A percentile compares a stretch with the other conserved stretches of the same genome.
phyloP scores from a whole-genome alignment of 2,888 invertebrate species.

The Drosophila putrida region DNA sequence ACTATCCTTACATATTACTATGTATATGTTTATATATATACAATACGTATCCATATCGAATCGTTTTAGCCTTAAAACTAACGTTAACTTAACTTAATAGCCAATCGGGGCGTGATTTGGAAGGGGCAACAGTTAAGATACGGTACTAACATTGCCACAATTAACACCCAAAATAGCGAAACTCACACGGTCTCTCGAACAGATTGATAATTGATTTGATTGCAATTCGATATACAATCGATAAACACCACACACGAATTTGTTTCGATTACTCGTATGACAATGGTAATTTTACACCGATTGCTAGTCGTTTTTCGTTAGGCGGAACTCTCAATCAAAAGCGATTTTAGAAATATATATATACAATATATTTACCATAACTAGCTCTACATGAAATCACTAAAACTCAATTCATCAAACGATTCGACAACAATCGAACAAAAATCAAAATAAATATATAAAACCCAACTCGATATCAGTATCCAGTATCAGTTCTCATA shows the following conservation, averaged over 20 bases:
- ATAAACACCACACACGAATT: slow-evolving; percentile 36
- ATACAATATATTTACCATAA: slow-evolving; percentile 16
- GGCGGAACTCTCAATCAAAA: slow-evolving; percentile 16
- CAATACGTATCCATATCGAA: slow-evolving; percentile 20
- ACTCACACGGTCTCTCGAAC: slow-evolving; percentile 63
- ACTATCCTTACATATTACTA: background rate
- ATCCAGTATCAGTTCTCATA: slow-evolving; percentile 39
- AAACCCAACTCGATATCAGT: slow-evolving; percentile 25
- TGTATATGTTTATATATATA: slow-evolving; percentile 3
- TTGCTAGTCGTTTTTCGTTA: slow-evolving; percentile 53
- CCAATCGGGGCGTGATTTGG: slow-evolving; percentile 50
- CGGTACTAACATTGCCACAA: slow-evolving; percentile 41
- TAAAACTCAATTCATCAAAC: slow-evolving; percentile 42
- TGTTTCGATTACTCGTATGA: slow-evolving; percentile 73
- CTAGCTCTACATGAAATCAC: slow-evolving; percentile 38
- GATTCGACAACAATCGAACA: slow-evolving; percentile 34
- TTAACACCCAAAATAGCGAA: slow-evolving; percentile 50
- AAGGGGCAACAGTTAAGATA: slow-evolving; percentile 47
- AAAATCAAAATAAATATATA: background rate
- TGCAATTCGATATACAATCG: slow-evolving; percentile 63
- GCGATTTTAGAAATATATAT: slow-evolving; percentile 1
- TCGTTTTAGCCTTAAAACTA: slow-evolving; percentile 31
- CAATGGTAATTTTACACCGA: slow-evolving; percentile 77
- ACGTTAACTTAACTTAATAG: slow-evolving; percentile 46
- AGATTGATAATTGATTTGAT: slow-evolving; percentile 65